Base-by-base conservation (phyloP, 2,888 invertebrate genomes). In the Amaurobius ferox region DNA sequence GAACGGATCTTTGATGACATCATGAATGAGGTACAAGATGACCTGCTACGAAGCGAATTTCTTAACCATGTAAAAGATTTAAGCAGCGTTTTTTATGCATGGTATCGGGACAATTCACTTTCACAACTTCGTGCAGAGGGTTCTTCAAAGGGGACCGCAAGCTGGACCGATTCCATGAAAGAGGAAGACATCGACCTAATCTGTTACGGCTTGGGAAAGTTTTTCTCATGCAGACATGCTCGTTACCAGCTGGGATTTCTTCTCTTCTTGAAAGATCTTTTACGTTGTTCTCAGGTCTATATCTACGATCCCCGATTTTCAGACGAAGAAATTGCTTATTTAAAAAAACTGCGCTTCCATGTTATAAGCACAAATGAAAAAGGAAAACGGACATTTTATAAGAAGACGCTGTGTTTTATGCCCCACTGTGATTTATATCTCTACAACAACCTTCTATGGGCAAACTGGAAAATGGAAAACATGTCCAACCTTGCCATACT, bases 371-470 rank as follows among this genome's bases (percentile, higher is more conserved):
- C 93, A 89, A 97, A 97, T 90, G 94, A 94, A 89, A 96, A 96
- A 91, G 97, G 96, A 29, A 94, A 79, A 76, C 32, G 79, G n/a
- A 48, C 48, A 2, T 35, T 78, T 1, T 16, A n/a, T 3, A 16
- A 90, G 92, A 23, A 83, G 3, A 95, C 95, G 0, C 90, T 98
- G 72, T 94, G 96, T 88, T 97, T 94, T 90, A 93, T 98, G 90
- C 97, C 97, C 0, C 98, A 98, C 91, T 97, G 97, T 90, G 95
- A 96, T 0, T 95, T 95, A 91, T 95, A 95, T 88, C 91, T 98
- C 48, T 95, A 95, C 19, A 97, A 98, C 91, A 98, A 97, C 91
- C 93, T 98, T 74, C 91, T 98, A 39, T 97, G 95, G 94, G 93
- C 94, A 62, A 98, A 98, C 91, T 97, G 97, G 97, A 92, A 92